Conservation (phyloP, 2,113 vertebrate species). For the Cyanoderma ruficeps region DNA sequence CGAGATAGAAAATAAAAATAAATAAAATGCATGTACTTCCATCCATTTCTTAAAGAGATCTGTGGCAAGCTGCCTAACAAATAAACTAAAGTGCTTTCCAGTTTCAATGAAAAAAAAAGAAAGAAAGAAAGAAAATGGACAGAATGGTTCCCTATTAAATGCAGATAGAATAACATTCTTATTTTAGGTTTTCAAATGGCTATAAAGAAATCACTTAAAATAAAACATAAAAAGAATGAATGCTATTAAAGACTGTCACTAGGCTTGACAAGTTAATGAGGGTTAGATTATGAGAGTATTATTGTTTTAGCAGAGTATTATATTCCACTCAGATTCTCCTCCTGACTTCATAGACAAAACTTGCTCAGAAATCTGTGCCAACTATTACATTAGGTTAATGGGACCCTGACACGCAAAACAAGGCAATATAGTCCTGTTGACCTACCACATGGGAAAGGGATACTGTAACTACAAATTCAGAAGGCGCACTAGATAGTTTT, state of each 20-base stretch:
- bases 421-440: conserved; percentile 35
- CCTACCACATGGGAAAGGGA: conserved; percentile 49
- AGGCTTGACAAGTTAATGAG: conserved; percentile 69
- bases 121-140: neutral
- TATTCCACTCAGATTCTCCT: conserved; percentile 48
- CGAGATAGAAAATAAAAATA: neutral
- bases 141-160: conserved; percentile 16
- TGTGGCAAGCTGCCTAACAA: neutral
- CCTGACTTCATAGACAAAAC: conserved; percentile 53
- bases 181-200: neutral
- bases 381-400: conserved; percentile 55
- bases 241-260: conserved; percentile 54
- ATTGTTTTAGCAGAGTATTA: conserved; percentile 69
- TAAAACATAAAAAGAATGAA: conserved; percentile 44
- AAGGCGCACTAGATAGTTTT: neutral
- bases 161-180: conserved; percentile 6
- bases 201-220: conserved; percentile 49
- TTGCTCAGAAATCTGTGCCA: conserved; percentile 62
- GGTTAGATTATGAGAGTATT: conserved; percentile 53
- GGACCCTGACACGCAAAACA: conserved; percentile 23
- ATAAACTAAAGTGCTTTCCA: neutral
- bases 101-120: neutral
- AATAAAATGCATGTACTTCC: neutral
- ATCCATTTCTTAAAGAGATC: neutral
- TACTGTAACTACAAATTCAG: conserved; percentile 26